These are phyloP conservation scores for Rousettus madagascariensis DNA, from an alignment of 2,797 vertebrate species.

Conservation along the genomic window DNA sequence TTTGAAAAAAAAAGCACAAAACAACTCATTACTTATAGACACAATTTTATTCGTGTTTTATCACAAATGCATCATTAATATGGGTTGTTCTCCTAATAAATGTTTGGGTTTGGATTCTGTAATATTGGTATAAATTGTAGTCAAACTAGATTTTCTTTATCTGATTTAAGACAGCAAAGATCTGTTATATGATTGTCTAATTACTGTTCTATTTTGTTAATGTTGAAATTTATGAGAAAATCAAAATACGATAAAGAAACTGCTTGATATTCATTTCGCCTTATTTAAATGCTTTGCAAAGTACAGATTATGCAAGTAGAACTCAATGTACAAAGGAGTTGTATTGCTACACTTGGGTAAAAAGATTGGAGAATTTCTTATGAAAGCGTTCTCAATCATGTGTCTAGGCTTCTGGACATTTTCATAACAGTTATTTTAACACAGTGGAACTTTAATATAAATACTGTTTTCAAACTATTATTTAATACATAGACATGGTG, in stretches of 20 bases:
- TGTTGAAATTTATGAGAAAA: neutral
- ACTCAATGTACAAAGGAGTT: neutral
- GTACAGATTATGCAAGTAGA: neutral
- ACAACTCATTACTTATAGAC: neutral
- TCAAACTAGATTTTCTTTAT: neutral
- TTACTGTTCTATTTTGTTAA: neutral
- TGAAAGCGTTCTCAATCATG: neutral
- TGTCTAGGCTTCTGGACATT: neutral
- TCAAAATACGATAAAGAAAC: constrained; percentile 10
- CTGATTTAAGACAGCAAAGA: neutral
- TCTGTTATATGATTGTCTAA: neutral
- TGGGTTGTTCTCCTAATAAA: neutral
- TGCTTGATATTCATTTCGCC: neutral
- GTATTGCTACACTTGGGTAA: neutral
- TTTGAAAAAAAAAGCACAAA: neutral
- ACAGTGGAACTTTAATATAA: neutral
- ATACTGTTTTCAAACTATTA: neutral
- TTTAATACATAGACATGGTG: neutral
- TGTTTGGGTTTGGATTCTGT: neutral
- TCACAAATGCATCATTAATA: neutral
- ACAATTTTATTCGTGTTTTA: neutral
- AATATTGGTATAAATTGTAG: neutral
- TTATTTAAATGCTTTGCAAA: neutral
- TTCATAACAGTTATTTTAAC: neutral
- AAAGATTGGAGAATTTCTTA: neutral